phyloP scores from a whole-genome alignment of 2,888 invertebrate species.

The Chymomyza caudatula region DNA sequence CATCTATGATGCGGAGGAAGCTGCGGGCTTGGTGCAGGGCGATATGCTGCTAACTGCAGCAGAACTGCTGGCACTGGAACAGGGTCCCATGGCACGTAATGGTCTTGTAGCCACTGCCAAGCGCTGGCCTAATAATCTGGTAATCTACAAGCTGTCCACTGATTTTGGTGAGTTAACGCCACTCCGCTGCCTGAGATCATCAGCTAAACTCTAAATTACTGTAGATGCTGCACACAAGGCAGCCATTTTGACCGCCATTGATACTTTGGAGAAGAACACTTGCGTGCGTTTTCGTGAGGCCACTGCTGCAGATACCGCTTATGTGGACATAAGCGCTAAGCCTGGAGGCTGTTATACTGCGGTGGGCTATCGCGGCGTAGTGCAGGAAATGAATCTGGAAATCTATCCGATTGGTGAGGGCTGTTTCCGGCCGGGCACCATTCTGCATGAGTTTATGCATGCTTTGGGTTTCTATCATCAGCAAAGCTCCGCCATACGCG shows the following conservation, averaged over 20 bases:
- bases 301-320: slow-evolving; percentile 70
- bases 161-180: slow-evolving; percentile 53
- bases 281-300: slow-evolving; percentile 85
- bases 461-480: slow-evolving; percentile 89
- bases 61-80: slow-evolving; percentile 42
- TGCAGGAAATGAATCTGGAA: slow-evolving; percentile 73
- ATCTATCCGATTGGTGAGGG: slow-evolving; percentile 69
- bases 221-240: slow-evolving; percentile 79
- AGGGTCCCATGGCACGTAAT: slow-evolving; percentile 78
- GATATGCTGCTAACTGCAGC: slow-evolving; percentile 83
- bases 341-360: slow-evolving; percentile 86
- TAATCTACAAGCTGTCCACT: slow-evolving; percentile 80
- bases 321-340: slow-evolving; percentile 60
- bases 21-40: slow-evolving; percentile 85
- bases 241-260: slow-evolving; percentile 83
- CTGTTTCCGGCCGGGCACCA: slow-evolving; percentile 79
- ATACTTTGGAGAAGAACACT: slow-evolving; percentile 84
- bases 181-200: neutral
- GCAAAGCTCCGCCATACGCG: slow-evolving; percentile 86
- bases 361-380: slow-evolving; percentile 82
- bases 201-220: neutral
- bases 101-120: slow-evolving; percentile 80
- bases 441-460: slow-evolving; percentile 88
- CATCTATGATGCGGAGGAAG: slow-evolving; percentile 84
- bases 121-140: slow-evolving; percentile 83